Base-by-base conservation (phyloP, 2,113 vertebrate genomes). In the Catagonus wagneri region DNA sequence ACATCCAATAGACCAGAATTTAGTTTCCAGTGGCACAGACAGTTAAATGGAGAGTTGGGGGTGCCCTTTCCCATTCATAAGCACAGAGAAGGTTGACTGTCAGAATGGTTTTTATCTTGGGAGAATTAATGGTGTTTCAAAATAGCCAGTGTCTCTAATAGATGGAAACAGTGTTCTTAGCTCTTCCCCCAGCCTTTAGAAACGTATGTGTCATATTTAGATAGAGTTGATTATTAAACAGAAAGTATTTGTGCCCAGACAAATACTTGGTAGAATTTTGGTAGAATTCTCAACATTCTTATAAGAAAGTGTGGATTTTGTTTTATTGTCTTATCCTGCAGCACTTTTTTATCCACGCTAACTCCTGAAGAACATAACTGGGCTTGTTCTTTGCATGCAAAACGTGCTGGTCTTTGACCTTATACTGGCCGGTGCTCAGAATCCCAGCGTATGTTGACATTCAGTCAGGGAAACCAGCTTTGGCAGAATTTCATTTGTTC, bases 371-470 rank as follows among this genome's bases (percentile, higher is more conserved):
- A 98, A 92, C 32, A 14, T 93, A 95, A 86, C 92, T 91, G 84
- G 96, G 94, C 87, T 98, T 95, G 68, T 90, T 93, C 60, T 90
- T 95, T 89, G 83, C 96, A 97, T 75, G 89, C 96, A 98, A 98
- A 98, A 97, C 98, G 96, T 97, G 94, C 95, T 97, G 96, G 92
- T 93, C 84, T 84, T 97, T 98, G 98, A 98, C 97, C 94, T 98
- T 78, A 63, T 14, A 0, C 88, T 98, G 98, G 98, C 95, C 88
- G 90, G 63, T 83, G 86, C 96, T 98, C 97, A 98, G 97, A 96
- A 98, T 96, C 76, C 93, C 58, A 95, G 93, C 76, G 2, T 93
- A 91, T 97, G 90, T 94, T 97, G 98, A 97, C 90, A 81, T 97
- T 97, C 92, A 96, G 63, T 84, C 63, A 50, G 65, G 89, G 94